phyloP scores from a whole-genome alignment of 2,113 vertebrate species.

The Corythornis cristatus region DNA sequence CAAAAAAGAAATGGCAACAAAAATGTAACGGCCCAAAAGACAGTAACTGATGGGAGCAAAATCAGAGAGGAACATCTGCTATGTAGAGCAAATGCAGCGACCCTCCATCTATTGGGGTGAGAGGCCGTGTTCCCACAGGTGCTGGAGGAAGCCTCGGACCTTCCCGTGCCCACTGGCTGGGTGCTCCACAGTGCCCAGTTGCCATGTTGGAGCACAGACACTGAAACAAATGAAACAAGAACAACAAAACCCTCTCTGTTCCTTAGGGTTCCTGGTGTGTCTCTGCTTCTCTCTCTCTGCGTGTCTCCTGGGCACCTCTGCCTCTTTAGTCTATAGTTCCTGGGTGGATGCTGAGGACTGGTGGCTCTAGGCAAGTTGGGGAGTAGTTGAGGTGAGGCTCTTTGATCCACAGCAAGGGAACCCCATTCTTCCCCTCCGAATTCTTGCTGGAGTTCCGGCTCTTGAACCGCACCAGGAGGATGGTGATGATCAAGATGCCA shows the following conservation, averaged over 20 bases:
- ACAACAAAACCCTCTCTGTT: conserved; percentile 25
- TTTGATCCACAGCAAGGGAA: conserved; percentile 97
- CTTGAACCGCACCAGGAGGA: conserved; percentile 94
- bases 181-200: neutral
- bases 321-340: conserved; percentile 91
- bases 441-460: conserved; percentile 90
- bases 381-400: conserved; percentile 98
- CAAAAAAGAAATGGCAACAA: neutral
- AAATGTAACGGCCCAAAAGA: conserved; percentile 20
- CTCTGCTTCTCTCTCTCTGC: neutral
- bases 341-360: conserved; percentile 94
- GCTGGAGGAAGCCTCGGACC: neutral
- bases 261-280: neutral
- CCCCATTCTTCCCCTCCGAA: conserved; percentile 96
- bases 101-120: neutral
- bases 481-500: conserved; percentile 91
- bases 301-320: neutral
- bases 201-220: neutral
- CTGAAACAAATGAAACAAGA: conserved; percentile 46
- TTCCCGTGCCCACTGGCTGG: neutral
- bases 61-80: neutral
- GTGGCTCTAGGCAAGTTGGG: conserved; percentile 95
- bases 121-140: neutral
- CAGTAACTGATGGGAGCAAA: conserved; percentile 19
- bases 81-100: conserved; percentile 42